A percentile compares a stretch with the other conserved stretches of the same genome.
phyloP scores from a whole-genome alignment of 2,797 vertebrate genomes.

The Glyptemys insculpta region DNA sequence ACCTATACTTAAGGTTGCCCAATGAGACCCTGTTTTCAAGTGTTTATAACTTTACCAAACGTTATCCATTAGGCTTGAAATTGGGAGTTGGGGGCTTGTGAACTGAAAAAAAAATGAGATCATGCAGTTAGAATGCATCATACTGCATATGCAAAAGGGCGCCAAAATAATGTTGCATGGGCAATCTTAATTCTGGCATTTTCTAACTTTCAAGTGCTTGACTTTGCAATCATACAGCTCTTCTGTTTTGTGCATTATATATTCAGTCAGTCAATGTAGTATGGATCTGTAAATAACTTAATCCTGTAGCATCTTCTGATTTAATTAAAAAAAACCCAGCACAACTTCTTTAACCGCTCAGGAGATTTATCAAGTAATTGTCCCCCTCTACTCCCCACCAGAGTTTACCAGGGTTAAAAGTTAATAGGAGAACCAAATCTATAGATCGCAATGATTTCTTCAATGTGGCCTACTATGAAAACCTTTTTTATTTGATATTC shows the following conservation, averaged over 20 bases:
- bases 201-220: background rate
- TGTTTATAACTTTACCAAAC: background rate
- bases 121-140: background rate
- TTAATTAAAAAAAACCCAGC: background rate
- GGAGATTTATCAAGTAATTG: background rate
- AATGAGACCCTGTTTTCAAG: background rate
- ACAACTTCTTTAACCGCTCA: background rate
- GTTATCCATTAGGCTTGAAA: background rate
- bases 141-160: too few relatives aligned
- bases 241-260: background rate
- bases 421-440: background rate
- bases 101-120: background rate
- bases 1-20: background rate
- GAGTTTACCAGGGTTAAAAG: background rate
- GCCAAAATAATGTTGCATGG: background rate
- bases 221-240: background rate
- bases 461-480: background rate
- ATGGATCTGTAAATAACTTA: background rate
- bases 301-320: constrained; percentile 5
- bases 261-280: background rate
- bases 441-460: background rate
- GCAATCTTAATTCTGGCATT: background rate
- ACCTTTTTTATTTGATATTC: background rate
- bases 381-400: background rate
- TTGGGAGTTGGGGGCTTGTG: background rate